Evolutionary conservation across 2,888 invertebrate species (phyloP).

Genomic region (Thumatha senex): DNA sequence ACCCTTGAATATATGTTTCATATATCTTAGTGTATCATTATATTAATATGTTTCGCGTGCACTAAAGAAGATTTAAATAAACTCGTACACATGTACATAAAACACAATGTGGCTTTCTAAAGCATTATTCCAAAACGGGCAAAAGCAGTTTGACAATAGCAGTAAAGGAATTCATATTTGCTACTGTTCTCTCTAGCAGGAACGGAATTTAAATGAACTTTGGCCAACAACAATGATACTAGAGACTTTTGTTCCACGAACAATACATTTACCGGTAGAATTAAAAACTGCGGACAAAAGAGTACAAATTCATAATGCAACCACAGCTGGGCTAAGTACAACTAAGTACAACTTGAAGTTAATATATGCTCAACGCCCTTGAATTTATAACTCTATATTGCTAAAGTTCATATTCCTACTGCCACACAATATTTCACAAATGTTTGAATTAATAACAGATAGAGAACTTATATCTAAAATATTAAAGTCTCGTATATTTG

Average conservation of each 20-base stretch:
- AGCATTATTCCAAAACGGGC: slow-evolving; percentile 69
- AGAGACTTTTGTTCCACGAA: slow-evolving; percentile 78
- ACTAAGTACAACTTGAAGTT: slow-evolving; percentile 5
- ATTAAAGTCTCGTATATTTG: no score
- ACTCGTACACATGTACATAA: slow-evolving; percentile 39
- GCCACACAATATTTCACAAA: no score
- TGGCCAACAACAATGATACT: slow-evolving; percentile 81
- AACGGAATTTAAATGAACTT: slow-evolving; percentile 81
- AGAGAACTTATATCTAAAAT: no score
- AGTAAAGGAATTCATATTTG: slow-evolving; percentile 81
- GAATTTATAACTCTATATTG: not conserved
- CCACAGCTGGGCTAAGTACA: slow-evolving; percentile 58
- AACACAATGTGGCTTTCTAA: slow-evolving; percentile 66
- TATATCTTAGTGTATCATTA: not conserved
- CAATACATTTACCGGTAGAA: slow-evolving; percentile 81
- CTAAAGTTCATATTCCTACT: no score
- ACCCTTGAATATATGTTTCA: no score
- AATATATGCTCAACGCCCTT: not conserved
- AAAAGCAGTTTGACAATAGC: slow-evolving; percentile 76
- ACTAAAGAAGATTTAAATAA: slow-evolving; percentile 25
- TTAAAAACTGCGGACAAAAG: slow-evolving; percentile 80
- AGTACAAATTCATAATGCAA: slow-evolving; percentile 81
- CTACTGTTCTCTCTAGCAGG: slow-evolving; percentile 79
- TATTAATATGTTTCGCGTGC: slow-evolving; percentile 18
- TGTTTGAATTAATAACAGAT: no score